Evolutionary conservation across 2,888 invertebrate species (phyloP), one percentile per base, ranked within the genome.

Genomic region (Podabrus alpinus): DNA sequence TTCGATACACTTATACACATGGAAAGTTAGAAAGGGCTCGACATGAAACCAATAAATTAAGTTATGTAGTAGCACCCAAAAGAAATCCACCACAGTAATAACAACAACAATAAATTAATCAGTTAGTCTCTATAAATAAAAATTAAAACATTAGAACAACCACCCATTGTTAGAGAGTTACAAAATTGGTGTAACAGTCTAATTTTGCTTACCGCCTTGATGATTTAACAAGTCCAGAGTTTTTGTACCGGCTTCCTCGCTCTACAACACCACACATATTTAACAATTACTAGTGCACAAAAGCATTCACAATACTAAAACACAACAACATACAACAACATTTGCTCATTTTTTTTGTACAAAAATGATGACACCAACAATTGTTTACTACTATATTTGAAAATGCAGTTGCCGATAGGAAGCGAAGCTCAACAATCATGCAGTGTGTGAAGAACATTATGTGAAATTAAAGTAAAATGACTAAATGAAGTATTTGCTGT

Each of bases 201-300:
- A 77, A 68, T 61, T 45, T 45, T 62, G 84, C 95, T 95, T 95
- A 96, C 96, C 96, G 94, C 96, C 96, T 94, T 97, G 97, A 89
- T 94, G 94, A 89, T 94, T 92, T 91, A 97, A 91, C 92, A 93
- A 93, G 89, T 94, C 93, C 91, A 96, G 90, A 87, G 96, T 96
- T 91, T 94, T 93, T 89, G 94, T 93, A 88, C 96, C 97, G 88
- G 94, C 92, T 88, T 97, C 96, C 92, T 96, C 94, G 91, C 95
- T 96, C 96, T 97, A 93, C 89, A 92, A 86, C 85, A 86, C 84
- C 71, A 77, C 68, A 76, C 66, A 66, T 13, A 29, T 72, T 69
- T 59, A 71, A 72, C 72, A 69, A 66, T 71, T 45, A 72, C 75
- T 72, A 75, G 72, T 75, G 72, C 68, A 61, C 45, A 45, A 45